These are phyloP conservation scores for Drosophila auraria DNA, from an alignment of 1,140 invertebrate species.

Conservation along the genomic window DNA sequence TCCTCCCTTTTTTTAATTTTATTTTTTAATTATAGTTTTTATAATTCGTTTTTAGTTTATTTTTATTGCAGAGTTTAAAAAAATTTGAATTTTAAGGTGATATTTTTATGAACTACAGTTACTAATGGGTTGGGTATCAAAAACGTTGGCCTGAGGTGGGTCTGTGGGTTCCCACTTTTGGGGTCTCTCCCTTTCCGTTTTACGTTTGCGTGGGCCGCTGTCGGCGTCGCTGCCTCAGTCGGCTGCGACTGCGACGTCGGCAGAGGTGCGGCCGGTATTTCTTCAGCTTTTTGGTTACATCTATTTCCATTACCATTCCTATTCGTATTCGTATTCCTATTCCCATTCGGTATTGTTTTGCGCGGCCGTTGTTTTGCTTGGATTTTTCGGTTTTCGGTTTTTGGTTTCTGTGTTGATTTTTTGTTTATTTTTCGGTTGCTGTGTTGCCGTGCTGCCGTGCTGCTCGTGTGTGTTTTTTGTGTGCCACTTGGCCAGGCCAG, in stretches of 20 bases:
- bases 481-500: slow-evolving; percentile 57
- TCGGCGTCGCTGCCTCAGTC: slow-evolving; percentile 21
- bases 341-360: slow-evolving; percentile 57
- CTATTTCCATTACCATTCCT: slow-evolving; percentile 61
- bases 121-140: slow-evolving; percentile 11
- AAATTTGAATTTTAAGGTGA: too few species aligned
- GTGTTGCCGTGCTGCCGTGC: not conserved
- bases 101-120: not conserved
- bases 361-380: slow-evolving; percentile 52
- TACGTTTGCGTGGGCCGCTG: slow-evolving; percentile 45
- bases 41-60: not conserved
- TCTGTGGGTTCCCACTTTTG: slow-evolving; percentile 20
- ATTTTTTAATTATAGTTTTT: too few species aligned
- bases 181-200: slow-evolving; percentile 52
- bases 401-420: slow-evolving; percentile 33
- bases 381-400: slow-evolving; percentile 62
- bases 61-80: not conserved
- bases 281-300: slow-evolving; percentile 73
- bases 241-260: slow-evolving; percentile 9
- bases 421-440: slow-evolving; percentile 34
- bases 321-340: slow-evolving; percentile 33
- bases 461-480: slow-evolving; percentile 4
- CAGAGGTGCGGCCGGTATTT: slow-evolving; percentile 62
- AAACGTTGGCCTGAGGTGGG: slow-evolving; percentile 1
- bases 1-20: too few species aligned